Base-by-base conservation (phyloP, 2,113 vertebrate genomes). In the Hemiscyllium ocellatum region DNA sequence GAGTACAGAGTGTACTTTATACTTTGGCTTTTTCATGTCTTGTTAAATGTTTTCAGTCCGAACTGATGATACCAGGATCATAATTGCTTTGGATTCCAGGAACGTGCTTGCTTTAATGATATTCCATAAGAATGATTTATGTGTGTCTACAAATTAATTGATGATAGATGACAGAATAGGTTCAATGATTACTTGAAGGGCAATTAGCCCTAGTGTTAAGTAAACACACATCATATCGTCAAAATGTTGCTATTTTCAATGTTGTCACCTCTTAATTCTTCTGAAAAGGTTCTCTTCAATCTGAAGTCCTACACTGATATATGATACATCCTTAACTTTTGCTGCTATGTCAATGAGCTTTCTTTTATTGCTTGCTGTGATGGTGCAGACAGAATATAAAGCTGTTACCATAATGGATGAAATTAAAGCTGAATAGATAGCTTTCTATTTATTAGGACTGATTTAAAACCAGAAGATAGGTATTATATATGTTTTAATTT, bases 231-330 rank as follows among this genome's bases (percentile, higher is more conserved):
- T 65, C 12, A 61, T 33, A 61, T 91, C 13, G 26, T 90, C 47
- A 90, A 26, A 90, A 33, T 90, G 56, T 65, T 90, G 87, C 87
- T 91, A 20, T 91, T 91, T 91, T 91, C 33, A 13, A 91, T 65
- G 65, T 65, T 91, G 29, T 91, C 33, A 65, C 33, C 52, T 91
- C 87, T 47, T 65, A 56, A 91, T 91, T 91, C 56, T n/a, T 65
- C 52, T 52, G n/a, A 65, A 65, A 61, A 29, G 8, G 29, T 91
- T 91, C 29, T 61, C 33, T 91, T 91, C 29, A 65, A 29, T 61
- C 87, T n/a, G 29, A 91, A 91, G 24, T 65, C 12, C 56, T 91
- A 61, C 56, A 91, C 2, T 91, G 87, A 91, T 91, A 91, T 61
- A 65, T 65, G 56, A 91, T 91, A 56, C 13, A 90, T 4, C 29